Evolutionary conservation across 2,113 vertebrate species (phyloP).

Genomic region (Poeciliopsis turrubarensis): DNA sequence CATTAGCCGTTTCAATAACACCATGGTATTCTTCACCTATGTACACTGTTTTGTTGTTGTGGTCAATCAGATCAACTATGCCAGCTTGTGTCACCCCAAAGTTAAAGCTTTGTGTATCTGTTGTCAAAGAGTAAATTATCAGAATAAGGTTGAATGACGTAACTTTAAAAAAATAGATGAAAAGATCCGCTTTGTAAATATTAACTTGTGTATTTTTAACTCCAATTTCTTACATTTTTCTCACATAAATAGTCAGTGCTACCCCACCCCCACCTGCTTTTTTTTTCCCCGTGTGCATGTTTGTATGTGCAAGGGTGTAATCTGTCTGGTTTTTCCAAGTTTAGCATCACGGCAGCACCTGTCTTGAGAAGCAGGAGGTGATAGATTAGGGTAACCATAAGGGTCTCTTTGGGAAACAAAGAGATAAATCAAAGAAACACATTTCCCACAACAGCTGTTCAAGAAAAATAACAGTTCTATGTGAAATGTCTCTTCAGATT

Average conservation of each 20-base stretch:
- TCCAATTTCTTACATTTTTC: neutral
- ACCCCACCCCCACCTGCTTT: neutral
- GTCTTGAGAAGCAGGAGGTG: neutral
- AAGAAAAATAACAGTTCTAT: neutral
- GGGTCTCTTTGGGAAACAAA: constrained; percentile 6
- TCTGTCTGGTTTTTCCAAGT: neutral
- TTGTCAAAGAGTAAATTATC: neutral
- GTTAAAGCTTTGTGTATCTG: neutral
- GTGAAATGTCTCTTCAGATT: neutral
- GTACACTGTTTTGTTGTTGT: no score
- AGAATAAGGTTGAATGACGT: neutral
- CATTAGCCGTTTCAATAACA: no score
- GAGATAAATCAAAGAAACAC: neutral
- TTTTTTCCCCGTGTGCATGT: neutral
- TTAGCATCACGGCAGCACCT: neutral
- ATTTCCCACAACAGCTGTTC: neutral
- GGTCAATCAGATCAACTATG: no score
- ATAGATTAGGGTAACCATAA: constrained; percentile 8
- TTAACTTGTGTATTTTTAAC: neutral
- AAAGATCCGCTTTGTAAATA: neutral
- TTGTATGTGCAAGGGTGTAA: neutral
- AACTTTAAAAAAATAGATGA: neutral
- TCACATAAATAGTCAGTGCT: neutral
- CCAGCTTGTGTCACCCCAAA: neutral
- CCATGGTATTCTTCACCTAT: no score